phyloP scores from a whole-genome alignment of 2,797 vertebrate genomes.

The Cygnus olor region DNA sequence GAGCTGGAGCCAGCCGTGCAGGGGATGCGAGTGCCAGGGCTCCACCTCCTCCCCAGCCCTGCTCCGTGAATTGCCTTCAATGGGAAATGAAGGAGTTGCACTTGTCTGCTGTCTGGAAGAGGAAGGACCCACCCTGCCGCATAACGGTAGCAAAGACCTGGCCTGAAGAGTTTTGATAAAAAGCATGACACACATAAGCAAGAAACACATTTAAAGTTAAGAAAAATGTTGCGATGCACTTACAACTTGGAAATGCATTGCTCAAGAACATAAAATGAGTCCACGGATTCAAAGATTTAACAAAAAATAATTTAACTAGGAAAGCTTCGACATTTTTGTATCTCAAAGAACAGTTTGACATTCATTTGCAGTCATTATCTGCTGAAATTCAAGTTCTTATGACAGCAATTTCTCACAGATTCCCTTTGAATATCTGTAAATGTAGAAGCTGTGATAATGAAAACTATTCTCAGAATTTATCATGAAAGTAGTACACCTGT shows the following conservation, averaged over 20 bases:
- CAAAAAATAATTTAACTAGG: not conserved
- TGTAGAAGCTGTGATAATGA: not conserved
- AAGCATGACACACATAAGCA: not conserved
- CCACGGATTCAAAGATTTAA: not conserved
- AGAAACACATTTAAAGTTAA: not conserved
- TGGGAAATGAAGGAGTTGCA: constrained; percentile 27
- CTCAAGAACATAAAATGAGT: not conserved
- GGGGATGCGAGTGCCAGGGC: not conserved
- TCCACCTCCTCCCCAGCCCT: constrained; percentile 49
- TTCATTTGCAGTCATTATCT: not conserved
- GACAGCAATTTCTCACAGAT: not conserved
- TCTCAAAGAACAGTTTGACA: not conserved
- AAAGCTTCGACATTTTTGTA: not conserved
- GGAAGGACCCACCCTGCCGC: constrained; percentile 34
- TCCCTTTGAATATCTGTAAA: not conserved
- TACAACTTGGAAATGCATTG: not conserved
- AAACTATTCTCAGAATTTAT: not conserved
- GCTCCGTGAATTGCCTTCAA: constrained; percentile 42
- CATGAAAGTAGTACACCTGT: not conserved
- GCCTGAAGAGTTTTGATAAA: not conserved
- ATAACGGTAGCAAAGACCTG: not conserved
- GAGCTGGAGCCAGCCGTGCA: not conserved
- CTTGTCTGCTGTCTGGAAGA: not conserved
- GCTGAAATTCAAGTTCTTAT: not conserved
- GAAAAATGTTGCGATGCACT: not conserved